These are phyloP conservation scores for Hydra vulgaris DNA, from an alignment of 30 jellyfish, hydroid and myxozoan genomes.

Conservation along the genomic window DNA sequence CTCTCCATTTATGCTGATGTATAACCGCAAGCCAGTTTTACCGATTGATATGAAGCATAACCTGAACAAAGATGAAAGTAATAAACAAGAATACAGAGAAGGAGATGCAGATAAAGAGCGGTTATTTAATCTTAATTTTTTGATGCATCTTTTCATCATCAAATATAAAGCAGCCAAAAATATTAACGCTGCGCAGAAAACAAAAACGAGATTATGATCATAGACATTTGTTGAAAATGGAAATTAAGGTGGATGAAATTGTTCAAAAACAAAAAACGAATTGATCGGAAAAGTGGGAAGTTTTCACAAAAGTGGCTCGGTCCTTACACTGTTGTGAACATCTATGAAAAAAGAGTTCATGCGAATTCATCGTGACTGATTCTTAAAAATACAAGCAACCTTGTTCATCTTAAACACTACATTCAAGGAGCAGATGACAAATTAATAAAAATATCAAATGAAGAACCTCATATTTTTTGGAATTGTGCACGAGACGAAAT, in stretches of 20 bases:
- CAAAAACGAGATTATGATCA: conserved; percentile 11
- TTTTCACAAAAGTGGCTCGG: background rate
- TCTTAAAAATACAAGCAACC: background rate
- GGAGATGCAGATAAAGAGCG: too few species aligned
- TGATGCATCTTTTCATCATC: too few species aligned
- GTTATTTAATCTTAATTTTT: too few species aligned
- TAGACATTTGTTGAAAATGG: background rate
- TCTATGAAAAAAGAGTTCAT: too few species aligned
- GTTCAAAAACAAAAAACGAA: conserved; percentile 6
- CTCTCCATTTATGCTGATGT: too few species aligned
- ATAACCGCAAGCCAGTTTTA: too few species aligned
- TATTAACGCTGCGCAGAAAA: too few species aligned
- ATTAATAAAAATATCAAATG: too few species aligned
- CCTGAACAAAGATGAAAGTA: too few species aligned
- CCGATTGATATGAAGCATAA: too few species aligned
- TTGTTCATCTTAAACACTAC: background rate
- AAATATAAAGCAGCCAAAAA: too few species aligned
- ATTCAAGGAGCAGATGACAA: background rate
- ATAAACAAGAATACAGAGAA: too few species aligned
- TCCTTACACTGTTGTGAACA: background rate
- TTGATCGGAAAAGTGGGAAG: conserved; percentile 9
- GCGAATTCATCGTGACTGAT: background rate
- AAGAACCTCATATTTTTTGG: background rate
- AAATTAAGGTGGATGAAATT: conserved; percentile 5
- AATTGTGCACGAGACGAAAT: conserved; percentile 7